Base-by-base conservation (phyloP, 2,113 vertebrate genomes). In the Chunga burmeisteri region DNA sequence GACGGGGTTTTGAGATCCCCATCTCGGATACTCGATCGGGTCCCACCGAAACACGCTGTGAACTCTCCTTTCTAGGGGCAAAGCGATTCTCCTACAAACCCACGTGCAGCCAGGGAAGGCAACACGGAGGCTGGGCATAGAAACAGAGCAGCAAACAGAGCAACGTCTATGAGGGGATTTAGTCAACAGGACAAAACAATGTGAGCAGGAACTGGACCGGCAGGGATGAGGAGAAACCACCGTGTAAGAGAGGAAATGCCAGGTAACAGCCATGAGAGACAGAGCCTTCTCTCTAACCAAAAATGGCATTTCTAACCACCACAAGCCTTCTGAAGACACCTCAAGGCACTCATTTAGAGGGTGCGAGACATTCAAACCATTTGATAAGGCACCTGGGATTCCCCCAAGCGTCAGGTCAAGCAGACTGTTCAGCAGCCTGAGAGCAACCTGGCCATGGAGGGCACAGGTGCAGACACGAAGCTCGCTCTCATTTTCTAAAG, bases 331-430 rank as follows among this genome's bases (percentile, higher is more conserved):
- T 79, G 70, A 86, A 88, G 70, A 32, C 40, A 94, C 58, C 61
- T 59, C 58, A 44, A 94, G 40, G 63, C 8, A 4, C 65, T 65
- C 59, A 91, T 90, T 78, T 58, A 85, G 87, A 93, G 32, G 55
- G 47, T 4, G 18, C 50, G 58, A 91, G 55, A 67, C 29, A 36
- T 77, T 90, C 32, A 81, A 85, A 80, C 29, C 23, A 47, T 55
- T 90, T 86, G 91, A 90, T 80, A 94, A 90, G 62, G 91, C 81
- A 94, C 7, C 7, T 72, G 50, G 65, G 65, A 91, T 74, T 81
- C 29, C 65, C 50, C 38, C 50, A 73, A 67, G 67, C 71, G 70
- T 44, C 0, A 2, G 63, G 38, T 34, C 70, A 53, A 80, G 40
- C 30, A 50, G 42, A 49, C 16, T 62, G 29, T 34, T 91, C 34